Percentiles rank a stretch among this genome's conserved stretches.
phyloP scores from a whole-genome alignment of 2,888 invertebrate genomes.

The Dermolepida albohirtum region DNA sequence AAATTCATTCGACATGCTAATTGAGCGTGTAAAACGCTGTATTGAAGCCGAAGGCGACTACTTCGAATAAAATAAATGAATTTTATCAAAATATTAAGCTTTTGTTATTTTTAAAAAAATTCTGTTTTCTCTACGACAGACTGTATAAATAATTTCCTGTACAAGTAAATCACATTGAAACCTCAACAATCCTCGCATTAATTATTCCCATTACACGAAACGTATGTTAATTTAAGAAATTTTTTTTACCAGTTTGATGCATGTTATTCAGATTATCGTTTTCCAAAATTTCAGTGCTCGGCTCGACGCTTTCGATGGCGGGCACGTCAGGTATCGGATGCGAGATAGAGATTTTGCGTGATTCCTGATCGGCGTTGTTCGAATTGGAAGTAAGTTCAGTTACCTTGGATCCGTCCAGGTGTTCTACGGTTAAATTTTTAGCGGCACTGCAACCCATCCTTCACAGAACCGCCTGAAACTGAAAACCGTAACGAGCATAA shows the following conservation, averaged over 20 bases:
- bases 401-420: constrained; percentile 54
- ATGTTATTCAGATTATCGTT: constrained; percentile 58
- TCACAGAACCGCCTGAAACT: constrained; percentile 7
- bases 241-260: constrained; percentile 57
- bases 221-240: too few species aligned
- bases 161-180: too few species aligned
- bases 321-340: constrained; percentile 54
- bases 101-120: too few species aligned
- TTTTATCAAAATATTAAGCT: too few species aligned
- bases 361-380: constrained; percentile 40
- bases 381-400: constrained; percentile 48
- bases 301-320: constrained; percentile 58
- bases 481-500: not conserved
- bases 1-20: too few species aligned
- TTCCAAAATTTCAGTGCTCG: constrained; percentile 57
- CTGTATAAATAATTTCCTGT: too few species aligned
- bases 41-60: too few species aligned
- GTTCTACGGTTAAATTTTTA: constrained; percentile 60
- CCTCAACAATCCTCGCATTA: too few species aligned
- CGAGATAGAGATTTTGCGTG: constrained; percentile 54
- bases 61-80: too few species aligned
- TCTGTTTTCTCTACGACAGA: too few species aligned
- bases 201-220: too few species aligned
- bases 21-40: too few species aligned
- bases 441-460: constrained; percentile 62